A percentile compares a stretch with the other conserved stretches of the same genome.
Conservation (phyloP, 2,113 vertebrate genomes). For the Onychostruthus taczanowskii region DNA sequence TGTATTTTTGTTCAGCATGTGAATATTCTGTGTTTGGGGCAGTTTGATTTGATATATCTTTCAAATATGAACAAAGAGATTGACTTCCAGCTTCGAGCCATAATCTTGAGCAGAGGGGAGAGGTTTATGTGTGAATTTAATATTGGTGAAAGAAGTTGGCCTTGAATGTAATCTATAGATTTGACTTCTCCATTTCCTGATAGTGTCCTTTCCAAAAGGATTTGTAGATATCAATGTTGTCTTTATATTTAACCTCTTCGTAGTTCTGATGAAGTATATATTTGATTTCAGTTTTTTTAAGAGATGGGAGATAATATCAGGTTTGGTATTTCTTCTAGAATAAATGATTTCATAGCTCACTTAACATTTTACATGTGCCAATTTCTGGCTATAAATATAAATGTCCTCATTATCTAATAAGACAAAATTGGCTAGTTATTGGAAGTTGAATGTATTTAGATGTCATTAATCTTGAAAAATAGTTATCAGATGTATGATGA, state of each 20-base stretch:
- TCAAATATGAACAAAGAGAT: neutral
- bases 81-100: neutral
- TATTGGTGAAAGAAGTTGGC: neutral
- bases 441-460: neutral
- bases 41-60: neutral
- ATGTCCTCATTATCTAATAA: conserved; percentile 27
- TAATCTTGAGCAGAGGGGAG: neutral
- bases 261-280: neutral
- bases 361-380: conserved; percentile 47
- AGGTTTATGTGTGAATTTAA: neutral
- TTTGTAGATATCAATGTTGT: neutral
- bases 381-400: conserved; percentile 36
- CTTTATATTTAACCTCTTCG: neutral
- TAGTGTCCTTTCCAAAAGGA: neutral
- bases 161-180: neutral
- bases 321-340: conserved; percentile 17
- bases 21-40: neutral
- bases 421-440: neutral
- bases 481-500: neutral
- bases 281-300: neutral
- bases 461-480: neutral
- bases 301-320: neutral
- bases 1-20: neutral
- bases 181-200: neutral
- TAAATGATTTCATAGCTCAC: neutral